These are phyloP conservation scores for Himalopsyche phryganea DNA, from an alignment of 1,140 invertebrate genomes.

Conservation along the genomic window DNA sequence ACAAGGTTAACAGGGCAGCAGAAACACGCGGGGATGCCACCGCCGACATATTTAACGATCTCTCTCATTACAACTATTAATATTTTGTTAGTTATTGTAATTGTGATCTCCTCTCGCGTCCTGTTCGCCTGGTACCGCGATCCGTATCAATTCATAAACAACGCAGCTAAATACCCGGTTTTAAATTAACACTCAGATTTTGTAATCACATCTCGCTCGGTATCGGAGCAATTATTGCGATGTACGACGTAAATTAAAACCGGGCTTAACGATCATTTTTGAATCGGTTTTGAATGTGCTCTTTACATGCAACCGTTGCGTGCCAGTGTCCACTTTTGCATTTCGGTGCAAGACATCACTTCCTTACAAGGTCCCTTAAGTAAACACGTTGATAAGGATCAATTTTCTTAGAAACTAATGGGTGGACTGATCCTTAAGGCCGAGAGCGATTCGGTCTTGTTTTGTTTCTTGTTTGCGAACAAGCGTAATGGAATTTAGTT, in stretches of 20 bases:
- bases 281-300: slow-evolving; percentile 17
- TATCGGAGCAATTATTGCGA: slow-evolving; percentile 9
- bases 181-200: slow-evolving; percentile 21
- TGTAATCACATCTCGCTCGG: slow-evolving; percentile 13
- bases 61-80: slow-evolving; percentile 31
- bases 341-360: slow-evolving; percentile 21
- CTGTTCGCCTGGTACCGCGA: slow-evolving; percentile 12
- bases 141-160: slow-evolving; percentile 25
- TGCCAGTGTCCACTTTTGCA: slow-evolving; percentile 23
- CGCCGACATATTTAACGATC: slow-evolving; percentile 21
- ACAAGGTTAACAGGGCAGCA: slow-evolving; percentile 15
- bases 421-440: slow-evolving; percentile 12
- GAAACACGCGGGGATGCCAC: slow-evolving; percentile 2
- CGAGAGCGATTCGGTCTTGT: neutral
- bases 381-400: slow-evolving; percentile 22
- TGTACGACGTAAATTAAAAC: slow-evolving; percentile 27
- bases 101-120: slow-evolving; percentile 15
- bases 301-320: slow-evolving; percentile 25
- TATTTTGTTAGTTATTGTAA: slow-evolving; percentile 33
- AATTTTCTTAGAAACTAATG: slow-evolving; percentile 14
- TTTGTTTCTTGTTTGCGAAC: neutral
- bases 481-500: slow-evolving; percentile 10
- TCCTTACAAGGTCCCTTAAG: slow-evolving; percentile 16
- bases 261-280: slow-evolving; percentile 22
- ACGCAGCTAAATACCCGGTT: slow-evolving; percentile 15